Evolutionary conservation across 2,888 invertebrate genomes (phyloP).

Genomic region (Podabrus alpinus): DNA sequence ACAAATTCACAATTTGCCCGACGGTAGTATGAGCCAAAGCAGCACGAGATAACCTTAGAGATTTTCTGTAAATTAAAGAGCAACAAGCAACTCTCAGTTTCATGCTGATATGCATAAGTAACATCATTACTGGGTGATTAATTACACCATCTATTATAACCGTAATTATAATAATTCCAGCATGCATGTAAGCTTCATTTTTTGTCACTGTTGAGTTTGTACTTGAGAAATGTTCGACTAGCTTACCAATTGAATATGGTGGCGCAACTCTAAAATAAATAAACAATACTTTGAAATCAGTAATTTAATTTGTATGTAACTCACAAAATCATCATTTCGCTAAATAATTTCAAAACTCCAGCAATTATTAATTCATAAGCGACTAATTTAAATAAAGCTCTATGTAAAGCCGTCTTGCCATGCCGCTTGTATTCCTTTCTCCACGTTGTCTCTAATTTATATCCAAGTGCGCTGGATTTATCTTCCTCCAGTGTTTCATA

Average conservation of each 20-base stretch:
- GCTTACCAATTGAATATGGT: constrained; percentile 63
- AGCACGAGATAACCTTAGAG: constrained; percentile 54
- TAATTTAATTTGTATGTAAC: constrained; percentile 29
- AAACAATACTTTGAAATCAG: not conserved
- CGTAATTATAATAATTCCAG: constrained; percentile 65
- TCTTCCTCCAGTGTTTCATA: constrained; percentile 70
- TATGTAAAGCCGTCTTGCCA: constrained; percentile 47
- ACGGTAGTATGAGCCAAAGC: constrained; percentile 65
- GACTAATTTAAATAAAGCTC: constrained; percentile 45
- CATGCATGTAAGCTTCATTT: constrained; percentile 75
- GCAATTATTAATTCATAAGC: constrained; percentile 42
- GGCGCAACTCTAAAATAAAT: constrained; percentile 44
- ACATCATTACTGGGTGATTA: constrained; percentile 86
- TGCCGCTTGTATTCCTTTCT: constrained; percentile 47
- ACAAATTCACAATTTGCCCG: constrained; percentile 56
- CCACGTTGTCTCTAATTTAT: constrained; percentile 64
- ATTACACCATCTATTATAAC: constrained; percentile 44
- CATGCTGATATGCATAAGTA: constrained; percentile 82
- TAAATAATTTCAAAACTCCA: constrained; percentile 46
- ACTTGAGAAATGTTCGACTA: constrained; percentile 66
- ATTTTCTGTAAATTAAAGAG: constrained; percentile 81
- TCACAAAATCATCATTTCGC: constrained; percentile 51
- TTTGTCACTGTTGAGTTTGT: constrained; percentile 42
- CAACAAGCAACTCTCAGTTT: constrained; percentile 82
- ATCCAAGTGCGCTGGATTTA: constrained; percentile 67